Evolutionary conservation across 2,113 vertebrate species (phyloP).

Genomic region (Crotophaga sulcirostris): DNA sequence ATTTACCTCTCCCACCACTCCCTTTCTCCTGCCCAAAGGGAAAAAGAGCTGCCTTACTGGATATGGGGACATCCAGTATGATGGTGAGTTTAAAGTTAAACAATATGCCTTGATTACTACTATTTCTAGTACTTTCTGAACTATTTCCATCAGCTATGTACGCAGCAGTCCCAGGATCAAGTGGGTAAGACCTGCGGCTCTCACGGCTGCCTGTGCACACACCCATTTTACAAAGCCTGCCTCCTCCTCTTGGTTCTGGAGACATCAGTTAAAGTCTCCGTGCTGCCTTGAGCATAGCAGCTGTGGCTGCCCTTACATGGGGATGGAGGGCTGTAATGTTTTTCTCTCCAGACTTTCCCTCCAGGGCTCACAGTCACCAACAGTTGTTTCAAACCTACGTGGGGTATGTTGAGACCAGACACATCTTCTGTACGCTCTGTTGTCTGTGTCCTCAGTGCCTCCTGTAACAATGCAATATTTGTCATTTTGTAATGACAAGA

Average conservation of each 20-base stretch:
- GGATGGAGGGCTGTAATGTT: fast-evolving
- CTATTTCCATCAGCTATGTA: neutral
- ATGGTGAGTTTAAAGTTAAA: neutral
- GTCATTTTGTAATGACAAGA: neutral
- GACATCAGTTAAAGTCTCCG: neutral
- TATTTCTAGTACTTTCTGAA: neutral
- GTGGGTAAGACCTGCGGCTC: neutral
- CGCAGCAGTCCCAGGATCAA: neutral
- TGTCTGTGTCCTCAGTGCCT: neutral
- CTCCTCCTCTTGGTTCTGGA: neutral
- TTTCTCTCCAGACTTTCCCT: neutral
- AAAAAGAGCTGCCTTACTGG: neutral
- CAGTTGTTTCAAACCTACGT: neutral
- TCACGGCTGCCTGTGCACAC: neutral
- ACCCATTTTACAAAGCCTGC: neutral
- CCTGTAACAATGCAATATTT: neutral
- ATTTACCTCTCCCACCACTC: neutral
- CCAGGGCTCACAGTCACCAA: neutral
- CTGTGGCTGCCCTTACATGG: neutral
- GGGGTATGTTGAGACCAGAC: neutral
- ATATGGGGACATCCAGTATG: neutral
- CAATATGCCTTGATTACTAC: neutral
- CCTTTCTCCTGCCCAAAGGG: neutral
- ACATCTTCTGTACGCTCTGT: neutral
- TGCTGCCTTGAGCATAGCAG: neutral